phyloP scores from a whole-genome alignment of 2,113 vertebrate genomes.

The Caretta caretta region DNA sequence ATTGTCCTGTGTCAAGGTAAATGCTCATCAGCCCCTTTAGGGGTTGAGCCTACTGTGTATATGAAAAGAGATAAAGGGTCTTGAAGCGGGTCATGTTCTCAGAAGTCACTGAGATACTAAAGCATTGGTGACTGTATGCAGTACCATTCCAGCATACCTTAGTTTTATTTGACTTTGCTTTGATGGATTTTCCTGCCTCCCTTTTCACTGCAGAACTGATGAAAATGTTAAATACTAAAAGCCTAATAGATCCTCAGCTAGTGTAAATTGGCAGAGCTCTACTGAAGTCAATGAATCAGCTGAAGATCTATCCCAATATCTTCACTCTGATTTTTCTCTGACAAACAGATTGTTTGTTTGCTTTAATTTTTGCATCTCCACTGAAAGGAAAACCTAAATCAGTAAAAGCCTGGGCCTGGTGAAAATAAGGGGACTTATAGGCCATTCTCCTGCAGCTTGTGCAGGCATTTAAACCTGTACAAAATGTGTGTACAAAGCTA shows the following conservation, averaged over 20 bases:
- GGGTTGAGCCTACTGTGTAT: neutral
- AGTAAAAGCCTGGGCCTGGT: neutral
- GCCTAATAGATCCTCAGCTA: neutral
- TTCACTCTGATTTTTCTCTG: neutral
- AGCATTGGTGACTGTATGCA: neutral
- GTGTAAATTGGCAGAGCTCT: neutral
- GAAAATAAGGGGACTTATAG: neutral
- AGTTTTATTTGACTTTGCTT: neutral
- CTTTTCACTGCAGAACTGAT: neutral
- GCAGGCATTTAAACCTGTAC: neutral
- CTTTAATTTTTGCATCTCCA: neutral
- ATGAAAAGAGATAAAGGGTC: neutral
- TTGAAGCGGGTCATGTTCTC: neutral
- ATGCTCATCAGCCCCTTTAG: neutral
- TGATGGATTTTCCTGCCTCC: neutral
- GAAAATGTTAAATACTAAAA: neutral
- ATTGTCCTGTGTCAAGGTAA: neutral
- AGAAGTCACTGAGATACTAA: neutral
- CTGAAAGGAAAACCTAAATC: neutral
- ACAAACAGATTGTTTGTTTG: neutral
- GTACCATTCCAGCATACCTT: neutral
- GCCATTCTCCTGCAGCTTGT: neutral
- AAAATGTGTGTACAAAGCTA: fast-evolving
- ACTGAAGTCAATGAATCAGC: neutral
- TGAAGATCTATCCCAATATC: neutral